Evolutionary conservation across 2,888 invertebrate genomes (phyloP).

Genomic region (Temnothorax ravouxi): DNA sequence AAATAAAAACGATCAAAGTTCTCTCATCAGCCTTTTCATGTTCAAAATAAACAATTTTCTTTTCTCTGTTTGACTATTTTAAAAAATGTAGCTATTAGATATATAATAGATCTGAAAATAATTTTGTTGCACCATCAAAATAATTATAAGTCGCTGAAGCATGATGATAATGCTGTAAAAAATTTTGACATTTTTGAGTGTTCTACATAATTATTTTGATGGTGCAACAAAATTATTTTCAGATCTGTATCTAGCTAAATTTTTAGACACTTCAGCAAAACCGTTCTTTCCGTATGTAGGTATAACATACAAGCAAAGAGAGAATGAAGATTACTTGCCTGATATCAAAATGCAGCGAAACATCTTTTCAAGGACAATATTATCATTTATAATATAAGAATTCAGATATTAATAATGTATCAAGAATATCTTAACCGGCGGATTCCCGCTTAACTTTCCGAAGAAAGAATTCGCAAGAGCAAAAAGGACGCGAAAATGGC

Average conservation of each 20-base stretch:
- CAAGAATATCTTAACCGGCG: not conserved
- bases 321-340: not conserved
- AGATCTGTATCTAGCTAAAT: too few relatives aligned
- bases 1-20: not conserved
- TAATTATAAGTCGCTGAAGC: too few relatives aligned
- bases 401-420: slow-evolving; percentile 6
- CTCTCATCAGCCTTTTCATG: not conserved
- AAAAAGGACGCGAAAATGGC: slow-evolving; percentile 38
- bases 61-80: not conserved
- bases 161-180: too few relatives aligned
- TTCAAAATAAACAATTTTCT: not conserved
- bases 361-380: not conserved
- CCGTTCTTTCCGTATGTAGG: too few relatives aligned
- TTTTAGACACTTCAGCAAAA: too few relatives aligned
- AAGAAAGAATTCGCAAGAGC: slow-evolving; percentile 19
- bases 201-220: too few relatives aligned
- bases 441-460: not conserved
- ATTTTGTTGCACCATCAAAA: too few relatives aligned
- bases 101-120: too few relatives aligned
- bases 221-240: too few relatives aligned
- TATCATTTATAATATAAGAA: not conserved
- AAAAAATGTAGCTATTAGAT: too few relatives aligned
- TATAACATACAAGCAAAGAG: not conserved
- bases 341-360: not conserved
- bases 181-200: too few relatives aligned